Evolutionary conservation across 2,888 invertebrate species (phyloP).

Genomic region (Asteroscopus sphinx): DNA sequence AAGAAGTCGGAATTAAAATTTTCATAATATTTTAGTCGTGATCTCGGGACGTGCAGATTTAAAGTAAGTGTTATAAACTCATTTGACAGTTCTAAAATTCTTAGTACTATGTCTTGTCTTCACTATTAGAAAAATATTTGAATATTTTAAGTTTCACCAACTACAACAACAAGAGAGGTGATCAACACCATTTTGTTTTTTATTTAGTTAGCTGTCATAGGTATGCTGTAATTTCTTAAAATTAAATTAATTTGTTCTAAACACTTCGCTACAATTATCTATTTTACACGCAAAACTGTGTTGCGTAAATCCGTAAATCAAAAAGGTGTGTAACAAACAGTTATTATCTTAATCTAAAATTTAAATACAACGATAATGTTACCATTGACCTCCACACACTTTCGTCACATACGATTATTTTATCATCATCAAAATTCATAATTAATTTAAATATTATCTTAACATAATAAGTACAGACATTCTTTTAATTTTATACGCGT

Average conservation of each 20-base stretch:
- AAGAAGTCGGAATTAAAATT: no score
- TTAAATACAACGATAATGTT: slow-evolving; percentile 25
- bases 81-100: no score
- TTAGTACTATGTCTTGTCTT: no score
- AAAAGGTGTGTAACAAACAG: no score
- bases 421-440: slow-evolving; percentile 23
- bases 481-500: not conserved
- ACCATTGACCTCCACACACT: slow-evolving; percentile 19
- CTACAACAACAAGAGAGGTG: no score
- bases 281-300: slow-evolving; percentile 2
- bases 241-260: slow-evolving; percentile 1
- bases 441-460: slow-evolving; percentile 17
- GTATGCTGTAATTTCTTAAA: not conserved
- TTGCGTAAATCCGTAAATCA: slow-evolving; percentile 3
- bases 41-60: no score
- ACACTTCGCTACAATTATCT: not conserved
- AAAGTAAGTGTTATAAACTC: no score
- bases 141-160: no score
- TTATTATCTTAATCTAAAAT: slow-evolving; percentile 19
- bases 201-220: not conserved
- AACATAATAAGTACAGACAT: not conserved
- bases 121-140: no score
- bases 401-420: slow-evolving; percentile 18
- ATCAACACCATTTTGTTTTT: no score
- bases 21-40: no score